Base-by-base conservation (phyloP, 2,888 invertebrate species). In the Mimumesa dahlbomi region DNA sequence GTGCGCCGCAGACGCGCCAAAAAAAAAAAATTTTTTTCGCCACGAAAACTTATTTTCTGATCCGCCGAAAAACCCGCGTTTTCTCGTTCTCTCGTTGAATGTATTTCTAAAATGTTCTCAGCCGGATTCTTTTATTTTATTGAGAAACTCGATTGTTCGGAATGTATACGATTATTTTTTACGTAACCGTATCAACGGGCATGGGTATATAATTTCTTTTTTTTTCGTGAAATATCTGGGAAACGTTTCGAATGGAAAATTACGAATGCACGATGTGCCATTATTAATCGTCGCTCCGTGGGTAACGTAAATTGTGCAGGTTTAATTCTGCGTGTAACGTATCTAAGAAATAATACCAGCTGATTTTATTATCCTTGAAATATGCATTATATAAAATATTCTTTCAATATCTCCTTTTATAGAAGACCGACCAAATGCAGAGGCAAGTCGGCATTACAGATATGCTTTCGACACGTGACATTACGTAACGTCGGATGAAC, bases 371-470 rank as follows among this genome's bases (percentile, higher is more conserved):
- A 11, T 36, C 36, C 14, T 25, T 25, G 25, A 25, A 25, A 7
- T 5, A 25, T 25, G 25, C 14, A 22, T 49, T 18, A 18, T 21
- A 18, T 49, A 34, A 49, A 31, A 14, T 34, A 4, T 14, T n/a
- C 34, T 11, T 19, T 19, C 18, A 14, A 34, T n/a, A 7, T 16
- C 19, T 49, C n/a, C 16, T 34, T 34, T 34, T 18, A 18, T 46
- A 66, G 45, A 59, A 58, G 63, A 68, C 65, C 56, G 45, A 16
- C 42, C 29, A 42, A 36, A 36, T 34, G 21, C 49, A 18, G 49
- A 48, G 46, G 9, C 46, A 14, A 14, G 49, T 18, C 13, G 49
- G 25, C 46, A 48, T 48, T 48, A 49, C 34, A 49, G 34, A 31
- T 49, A 49, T 31, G 19, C 34, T 49, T 49, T 49, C 36, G 34